These are phyloP conservation scores for Melanostoma mellinum DNA, from an alignment of 2,888 invertebrate species.

Conservation along the genomic window DNA sequence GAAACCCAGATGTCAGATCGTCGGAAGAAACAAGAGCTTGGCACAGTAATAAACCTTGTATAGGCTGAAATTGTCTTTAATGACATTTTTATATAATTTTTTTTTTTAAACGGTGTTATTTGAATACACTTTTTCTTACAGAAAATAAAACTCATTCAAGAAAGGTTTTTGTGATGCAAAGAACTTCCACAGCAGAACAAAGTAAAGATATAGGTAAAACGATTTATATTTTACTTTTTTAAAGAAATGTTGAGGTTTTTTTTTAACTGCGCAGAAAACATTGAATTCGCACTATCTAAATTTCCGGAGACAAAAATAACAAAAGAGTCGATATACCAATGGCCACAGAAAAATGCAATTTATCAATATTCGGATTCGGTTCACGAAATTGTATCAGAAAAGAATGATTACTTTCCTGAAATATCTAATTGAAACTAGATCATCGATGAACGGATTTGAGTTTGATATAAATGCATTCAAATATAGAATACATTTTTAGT, in stretches of 20 bases:
- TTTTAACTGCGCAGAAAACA: conserved; percentile 16
- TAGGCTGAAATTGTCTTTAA: too few relatives aligned
- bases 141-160: neutral
- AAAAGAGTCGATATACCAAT: conserved; percentile 3
- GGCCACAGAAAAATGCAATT: conserved; percentile 12
- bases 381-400: conserved; percentile 11
- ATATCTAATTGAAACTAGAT: conserved; percentile 2
- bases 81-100: neutral
- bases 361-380: conserved; percentile 7
- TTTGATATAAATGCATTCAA: conserved; percentile 7
- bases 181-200: conserved; percentile 19
- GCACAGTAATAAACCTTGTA: too few relatives aligned
- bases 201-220: conserved; percentile 12
- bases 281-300: neutral
- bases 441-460: conserved; percentile 13
- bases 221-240: conserved; percentile 23
- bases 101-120: neutral
- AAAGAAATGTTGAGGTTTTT: neutral
- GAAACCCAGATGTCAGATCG: too few relatives aligned
- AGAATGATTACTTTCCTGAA: conserved; percentile 5
- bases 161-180: conserved; percentile 23
- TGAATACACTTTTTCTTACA: neutral
- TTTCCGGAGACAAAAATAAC: neutral
- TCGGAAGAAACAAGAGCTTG: too few relatives aligned
- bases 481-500: conserved; percentile 4